phyloP scores from a whole-genome alignment of 2,113 vertebrate genomes.

The Elephantulus edwardii region DNA sequence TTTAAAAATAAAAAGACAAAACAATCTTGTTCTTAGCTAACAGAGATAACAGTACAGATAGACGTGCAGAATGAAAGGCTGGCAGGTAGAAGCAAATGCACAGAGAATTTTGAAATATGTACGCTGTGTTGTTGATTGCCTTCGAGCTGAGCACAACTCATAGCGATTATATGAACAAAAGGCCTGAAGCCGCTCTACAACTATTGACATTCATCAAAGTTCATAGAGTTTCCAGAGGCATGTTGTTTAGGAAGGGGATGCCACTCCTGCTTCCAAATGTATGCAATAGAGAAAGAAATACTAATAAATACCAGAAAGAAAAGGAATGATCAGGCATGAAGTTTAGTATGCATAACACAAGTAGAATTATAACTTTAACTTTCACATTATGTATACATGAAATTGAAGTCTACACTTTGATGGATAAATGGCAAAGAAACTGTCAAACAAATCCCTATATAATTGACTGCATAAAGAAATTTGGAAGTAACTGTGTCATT shows the following conservation, averaged over 20 bases:
- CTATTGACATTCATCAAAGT: too few species aligned
- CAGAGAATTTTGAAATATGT: not conserved
- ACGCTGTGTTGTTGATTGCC: too few species aligned
- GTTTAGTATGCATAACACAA: not conserved
- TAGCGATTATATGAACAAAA: too few species aligned
- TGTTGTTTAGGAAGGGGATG: too few species aligned
- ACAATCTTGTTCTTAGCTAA: not conserved
- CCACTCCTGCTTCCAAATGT: too few species aligned
- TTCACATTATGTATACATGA: not conserved
- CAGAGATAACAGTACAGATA: not conserved
- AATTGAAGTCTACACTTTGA: slow-evolving; percentile 30
- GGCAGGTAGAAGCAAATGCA: not conserved
- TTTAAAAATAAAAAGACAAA: not conserved
- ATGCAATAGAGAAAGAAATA: slow-evolving; percentile 2
- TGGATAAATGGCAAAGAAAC: not conserved
- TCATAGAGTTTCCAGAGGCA: too few species aligned
- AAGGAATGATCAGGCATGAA: not conserved
- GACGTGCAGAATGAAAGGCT: not conserved
- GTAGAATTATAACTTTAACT: not conserved
- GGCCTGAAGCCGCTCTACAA: too few species aligned
- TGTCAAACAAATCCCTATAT: not conserved
- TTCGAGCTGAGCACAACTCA: too few species aligned
- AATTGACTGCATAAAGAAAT: not conserved
- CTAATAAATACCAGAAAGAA: not conserved
- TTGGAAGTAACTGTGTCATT: not conserved